phyloP scores from a whole-genome alignment of 2,888 invertebrate species.

The Ormyrus rosae region DNA sequence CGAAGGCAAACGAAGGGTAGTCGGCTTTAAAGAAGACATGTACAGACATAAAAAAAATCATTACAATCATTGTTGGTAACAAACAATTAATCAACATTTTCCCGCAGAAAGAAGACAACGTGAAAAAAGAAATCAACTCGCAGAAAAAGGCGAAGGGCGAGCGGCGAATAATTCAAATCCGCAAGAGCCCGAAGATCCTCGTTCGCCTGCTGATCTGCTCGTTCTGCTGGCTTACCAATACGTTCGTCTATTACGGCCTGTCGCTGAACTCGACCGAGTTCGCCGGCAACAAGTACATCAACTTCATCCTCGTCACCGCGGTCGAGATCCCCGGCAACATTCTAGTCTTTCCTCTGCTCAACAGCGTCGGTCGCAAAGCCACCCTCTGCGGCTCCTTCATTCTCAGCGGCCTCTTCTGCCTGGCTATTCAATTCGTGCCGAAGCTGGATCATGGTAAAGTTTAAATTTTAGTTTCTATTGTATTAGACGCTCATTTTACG shows the following conservation, averaged over 20 bases:
- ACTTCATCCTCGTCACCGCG: slow-evolving; percentile 83
- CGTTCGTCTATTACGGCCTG: slow-evolving; percentile 88
- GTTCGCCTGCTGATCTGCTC: slow-evolving; percentile 81
- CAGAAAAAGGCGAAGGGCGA: slow-evolving; percentile 53
- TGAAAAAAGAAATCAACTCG: no score
- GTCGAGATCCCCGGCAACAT: slow-evolving; percentile 87
- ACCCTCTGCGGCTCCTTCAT: slow-evolving; percentile 81
- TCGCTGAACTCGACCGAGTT: slow-evolving; percentile 87
- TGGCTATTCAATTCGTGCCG: slow-evolving; percentile 80
- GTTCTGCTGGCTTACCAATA: slow-evolving; percentile 88
- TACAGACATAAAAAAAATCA: not conserved
- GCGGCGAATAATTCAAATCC: slow-evolving; percentile 74
- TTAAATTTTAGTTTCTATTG: no score
- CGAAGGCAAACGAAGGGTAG: no score
- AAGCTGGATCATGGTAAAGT: slow-evolving; percentile 73
- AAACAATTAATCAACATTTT: not conserved
- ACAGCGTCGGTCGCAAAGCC: slow-evolving; percentile 77
- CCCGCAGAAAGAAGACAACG: slow-evolving; percentile 8
- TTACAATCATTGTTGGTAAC: not conserved
- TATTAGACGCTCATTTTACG: no score
- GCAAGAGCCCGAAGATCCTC: slow-evolving; percentile 78
- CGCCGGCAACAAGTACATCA: slow-evolving; percentile 85
- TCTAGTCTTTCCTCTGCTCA: slow-evolving; percentile 80
- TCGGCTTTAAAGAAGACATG: not conserved
- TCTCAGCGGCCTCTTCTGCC: slow-evolving; percentile 80